Base-by-base conservation (phyloP, 2,888 invertebrate genomes). In the Clepsis dumicolana region DNA sequence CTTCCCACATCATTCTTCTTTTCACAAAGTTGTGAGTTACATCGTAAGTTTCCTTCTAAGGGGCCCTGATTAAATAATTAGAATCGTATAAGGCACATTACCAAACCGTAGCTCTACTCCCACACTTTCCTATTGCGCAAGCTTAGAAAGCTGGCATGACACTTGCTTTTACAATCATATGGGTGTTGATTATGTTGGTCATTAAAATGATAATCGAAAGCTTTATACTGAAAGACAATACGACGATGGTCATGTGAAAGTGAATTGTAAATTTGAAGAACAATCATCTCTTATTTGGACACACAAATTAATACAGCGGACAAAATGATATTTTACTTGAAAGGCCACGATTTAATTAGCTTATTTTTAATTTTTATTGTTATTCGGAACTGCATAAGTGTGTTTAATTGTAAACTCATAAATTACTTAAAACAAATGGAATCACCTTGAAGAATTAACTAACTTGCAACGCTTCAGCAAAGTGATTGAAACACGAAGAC, bases 51-150 rank as follows among this genome's bases (percentile, higher is more conserved):
- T 59, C 21, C 35, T 21, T 14, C 14, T 16, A 32, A 56, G 35
- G 56, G 54, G 54, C 12, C 50, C 48, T 50, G 16, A 62, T 62
- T 62, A 59, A 29, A 53, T 59, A 68, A 68, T 68, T 53, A 68
- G 38, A 57, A 52, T 44, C 70, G 41, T 59, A 69, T 61, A 66
- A 70, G 53, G 54, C 41, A 41, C 65, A 73, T 74, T 76, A 71
- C 73, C 73, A 72, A 76, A 74, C 67, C 10, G 44, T 57, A 54
- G 60, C 52, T 32, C 50, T 24, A 71, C 74, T 73, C 76, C 76
- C 76, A 76, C 76, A 75, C 75, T 76, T 76, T 76, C 73, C 73
- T 74, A 72, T 75, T 75, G 73, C 76, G 76, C 71, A 74, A 75
- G 71, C 71, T 64, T 75, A 76, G 75, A 76, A 76, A 76, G 76